Evolutionary conservation across 2,797 vertebrate species (phyloP), one percentile per base, ranked within the genome.

Genomic region (Lacerta agilis): DNA sequence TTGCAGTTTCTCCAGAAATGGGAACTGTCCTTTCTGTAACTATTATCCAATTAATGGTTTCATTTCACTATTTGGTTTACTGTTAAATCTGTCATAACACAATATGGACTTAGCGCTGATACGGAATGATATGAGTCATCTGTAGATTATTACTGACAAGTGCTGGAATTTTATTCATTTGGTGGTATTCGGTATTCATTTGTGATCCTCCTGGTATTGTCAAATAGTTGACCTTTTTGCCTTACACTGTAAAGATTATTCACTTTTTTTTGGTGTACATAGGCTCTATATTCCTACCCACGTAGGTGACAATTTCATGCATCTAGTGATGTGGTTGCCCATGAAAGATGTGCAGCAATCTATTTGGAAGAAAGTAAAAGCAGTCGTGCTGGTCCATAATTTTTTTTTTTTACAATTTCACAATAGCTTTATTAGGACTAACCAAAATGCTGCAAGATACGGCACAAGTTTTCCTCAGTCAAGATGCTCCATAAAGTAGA

Each of bases 11-110:
- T 20, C 3, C 18, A 0, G 45, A 87, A 89, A 86, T 8, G 2
- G 71, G 23, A 72, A 2, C 27, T 85, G 25, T 85, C 5, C 2
- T 66, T 64, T 91, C 77, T 75, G 8, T 49, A 41, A 76, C 79
- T n/a, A n/a, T 90, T 88, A 4, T 77, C 49, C 33, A 81, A 83
- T 80, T 82, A 84, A 86, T 88, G 71, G 29, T 76, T 85, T 89
- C 5, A 64, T 90, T 90, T 85, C 73, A 82, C 5, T 38, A 78
- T 81, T 87, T 76, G 78, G 71, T 77, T 87, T 15, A 81, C 61
- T 77, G 17, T 77, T 77, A 87, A 69, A 79, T 27, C 85, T 91
- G 61, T 64, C 45, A n/a, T 64, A 85, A 83, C 77, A 83, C 87
- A 87, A 85, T 71, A 36, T 17, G 29, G 18, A 29, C 86, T 77